Evolutionary conservation across 2,113 vertebrate genomes (phyloP).

Genomic region (Microcebus tavaratra): DNA sequence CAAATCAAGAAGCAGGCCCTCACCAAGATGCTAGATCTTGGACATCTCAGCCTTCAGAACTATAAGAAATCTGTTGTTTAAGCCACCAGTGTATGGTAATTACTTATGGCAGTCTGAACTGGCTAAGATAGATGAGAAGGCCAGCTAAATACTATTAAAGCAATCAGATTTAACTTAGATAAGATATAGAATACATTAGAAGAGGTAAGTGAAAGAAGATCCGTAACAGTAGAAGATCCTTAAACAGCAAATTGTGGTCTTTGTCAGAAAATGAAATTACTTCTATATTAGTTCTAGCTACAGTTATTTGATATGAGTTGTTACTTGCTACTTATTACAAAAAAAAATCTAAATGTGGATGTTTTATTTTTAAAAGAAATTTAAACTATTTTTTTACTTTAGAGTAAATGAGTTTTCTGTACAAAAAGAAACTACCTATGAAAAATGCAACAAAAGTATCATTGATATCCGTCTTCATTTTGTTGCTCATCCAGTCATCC

Average conservation of each 20-base stretch:
- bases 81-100: not conserved
- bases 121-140: not conserved
- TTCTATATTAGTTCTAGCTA: not conserved
- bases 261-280: constrained; percentile 20
- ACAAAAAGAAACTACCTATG: not conserved
- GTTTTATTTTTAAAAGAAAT: constrained; percentile 7
- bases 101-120: not conserved
- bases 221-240: not conserved
- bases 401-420: not conserved
- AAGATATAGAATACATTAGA: not conserved
- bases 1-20: not conserved
- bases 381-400: constrained; percentile 9
- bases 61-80: not conserved
- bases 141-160: not conserved
- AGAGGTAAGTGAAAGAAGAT: not conserved
- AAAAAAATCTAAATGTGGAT: not conserved
- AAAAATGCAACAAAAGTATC: not conserved
- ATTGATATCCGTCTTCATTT: not conserved
- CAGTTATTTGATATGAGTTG: not conserved
- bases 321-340: not conserved
- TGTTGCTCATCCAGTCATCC: not conserved
- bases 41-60: not conserved
- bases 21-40: not conserved
- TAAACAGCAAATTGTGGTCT: not conserved
- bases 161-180: not conserved